Conservation (phyloP, 1,140 invertebrate species). For the Heliothis subflexa region DNA sequence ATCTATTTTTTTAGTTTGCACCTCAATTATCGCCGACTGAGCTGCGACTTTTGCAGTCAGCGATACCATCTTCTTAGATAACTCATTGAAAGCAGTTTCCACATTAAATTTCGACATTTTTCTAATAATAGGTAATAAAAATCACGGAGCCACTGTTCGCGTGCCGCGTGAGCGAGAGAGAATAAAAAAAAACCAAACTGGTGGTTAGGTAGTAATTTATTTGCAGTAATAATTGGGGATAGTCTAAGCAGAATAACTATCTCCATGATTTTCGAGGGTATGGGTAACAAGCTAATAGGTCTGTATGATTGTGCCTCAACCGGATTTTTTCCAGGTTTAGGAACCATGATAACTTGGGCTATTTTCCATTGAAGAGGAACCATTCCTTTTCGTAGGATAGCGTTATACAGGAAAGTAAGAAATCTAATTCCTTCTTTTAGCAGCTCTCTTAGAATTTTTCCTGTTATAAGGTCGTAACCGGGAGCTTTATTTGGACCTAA, state of each 20-base stretch:
- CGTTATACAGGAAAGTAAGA: constrained; percentile 46
- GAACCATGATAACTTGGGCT: constrained; percentile 44
- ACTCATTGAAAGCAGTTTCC: background rate
- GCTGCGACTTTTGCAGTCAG: background rate
- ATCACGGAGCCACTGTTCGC: too few relatives aligned
- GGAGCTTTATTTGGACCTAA: constrained; percentile 45
- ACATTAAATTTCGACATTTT: background rate
- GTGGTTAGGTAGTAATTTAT: constrained; percentile 41
- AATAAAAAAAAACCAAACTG: constrained; percentile 50
- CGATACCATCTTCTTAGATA: background rate
- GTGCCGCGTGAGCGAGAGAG: too few relatives aligned
- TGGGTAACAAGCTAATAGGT: constrained; percentile 46
- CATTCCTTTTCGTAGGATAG: constrained; percentile 19
- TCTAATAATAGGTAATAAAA: too few relatives aligned
- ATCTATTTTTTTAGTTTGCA: background rate
- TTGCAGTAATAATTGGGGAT: constrained; percentile 8
- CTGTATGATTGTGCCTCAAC: constrained; percentile 42
- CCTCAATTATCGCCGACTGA: background rate
- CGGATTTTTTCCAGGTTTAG: constrained; percentile 36
- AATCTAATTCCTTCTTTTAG: constrained; percentile 19
- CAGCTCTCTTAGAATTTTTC: constrained; percentile 38
- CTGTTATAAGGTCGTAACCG: constrained; percentile 51
- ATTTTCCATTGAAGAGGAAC: constrained; percentile 47
- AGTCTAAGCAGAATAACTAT: constrained; percentile 36
- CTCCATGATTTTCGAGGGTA: constrained; percentile 41